Conservation (phyloP, 1,140 invertebrate genomes). For the Pachypsylla venusta region DNA sequence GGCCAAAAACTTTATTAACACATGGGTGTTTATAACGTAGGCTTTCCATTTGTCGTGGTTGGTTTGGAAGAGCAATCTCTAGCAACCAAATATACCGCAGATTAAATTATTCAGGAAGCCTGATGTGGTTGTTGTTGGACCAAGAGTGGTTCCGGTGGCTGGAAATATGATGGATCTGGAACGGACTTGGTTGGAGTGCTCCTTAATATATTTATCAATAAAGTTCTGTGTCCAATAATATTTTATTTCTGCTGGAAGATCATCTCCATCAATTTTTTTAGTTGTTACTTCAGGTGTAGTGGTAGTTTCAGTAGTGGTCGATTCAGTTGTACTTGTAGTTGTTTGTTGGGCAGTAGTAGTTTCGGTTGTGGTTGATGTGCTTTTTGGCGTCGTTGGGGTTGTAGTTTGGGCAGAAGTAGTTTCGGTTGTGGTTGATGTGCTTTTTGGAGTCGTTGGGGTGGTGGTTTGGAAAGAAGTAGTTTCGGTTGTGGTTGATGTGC, state of each 20-base stretch:
- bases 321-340: neutral
- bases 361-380: neutral
- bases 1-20: no score
- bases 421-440: neutral
- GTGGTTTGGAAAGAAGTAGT: neutral
- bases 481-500: neutral
- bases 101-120: neutral
- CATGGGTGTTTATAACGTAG: no score
- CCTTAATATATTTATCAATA: neutral
- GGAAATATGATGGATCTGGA: neutral
- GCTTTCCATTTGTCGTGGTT: no score
- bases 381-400: neutral
- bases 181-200: neutral
- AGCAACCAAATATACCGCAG: neutral
- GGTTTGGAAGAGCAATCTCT: no score
- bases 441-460: neutral
- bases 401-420: neutral
- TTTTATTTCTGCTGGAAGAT: neutral
- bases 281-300: neutral
- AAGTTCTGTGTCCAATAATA: slow-evolving; percentile 1
- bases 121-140: neutral
- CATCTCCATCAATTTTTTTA: neutral
- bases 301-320: neutral
- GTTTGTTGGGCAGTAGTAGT: neutral
- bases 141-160: neutral